Base-by-base conservation (phyloP, 2,113 vertebrate genomes). In the Siniperca chuatsi region DNA sequence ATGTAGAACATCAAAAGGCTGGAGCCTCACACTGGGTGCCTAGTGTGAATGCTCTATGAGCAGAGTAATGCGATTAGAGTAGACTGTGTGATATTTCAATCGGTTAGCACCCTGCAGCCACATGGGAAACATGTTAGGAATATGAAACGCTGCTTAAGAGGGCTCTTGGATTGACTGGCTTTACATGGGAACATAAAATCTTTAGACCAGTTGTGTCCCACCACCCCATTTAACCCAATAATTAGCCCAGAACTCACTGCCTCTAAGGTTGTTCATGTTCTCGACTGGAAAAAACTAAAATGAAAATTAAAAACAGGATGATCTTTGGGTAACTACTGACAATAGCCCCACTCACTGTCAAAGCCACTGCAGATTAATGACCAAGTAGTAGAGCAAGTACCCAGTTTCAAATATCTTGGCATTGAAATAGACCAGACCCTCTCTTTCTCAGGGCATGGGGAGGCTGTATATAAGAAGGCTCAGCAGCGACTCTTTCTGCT, bases 41-140 rank as follows among this genome's bases (percentile, higher is more conserved):
- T 58, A 37, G 69, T 92, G 86, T 83, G 87, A 89, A 86, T 86
- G 78, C 83, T 87, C 84, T 83, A 77, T 90, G 81, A 92, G 86
- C 84, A 92, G 88, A 81, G 90, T 95, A 95, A 95, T 95, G 88
- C 74, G 89, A 93, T 95, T 93, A 92, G 84, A 88, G 88, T 85
- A 87, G 83, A 89, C 92, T 89, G 89, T 94, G 93, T 93, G 90
- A 94, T 95, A 90, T 95, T 94, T 93, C 89, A 91, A 93, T 95
- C 79, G 64, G 79, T 86, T 93, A 90, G 86, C 75, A 16, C 89
- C 94, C 88, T 87, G 83, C 70, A 92, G 92, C 91, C 79, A 83
- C 57, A 86, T 80, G 68, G 78, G 80, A 92, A 92, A 87, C 90
- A 91, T 91, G 88, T 79, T 79, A 85, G 91, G 91, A 95, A 94